Evolutionary conservation across 2,113 vertebrate species (phyloP).

Genomic region (Zosterops lateralis): DNA sequence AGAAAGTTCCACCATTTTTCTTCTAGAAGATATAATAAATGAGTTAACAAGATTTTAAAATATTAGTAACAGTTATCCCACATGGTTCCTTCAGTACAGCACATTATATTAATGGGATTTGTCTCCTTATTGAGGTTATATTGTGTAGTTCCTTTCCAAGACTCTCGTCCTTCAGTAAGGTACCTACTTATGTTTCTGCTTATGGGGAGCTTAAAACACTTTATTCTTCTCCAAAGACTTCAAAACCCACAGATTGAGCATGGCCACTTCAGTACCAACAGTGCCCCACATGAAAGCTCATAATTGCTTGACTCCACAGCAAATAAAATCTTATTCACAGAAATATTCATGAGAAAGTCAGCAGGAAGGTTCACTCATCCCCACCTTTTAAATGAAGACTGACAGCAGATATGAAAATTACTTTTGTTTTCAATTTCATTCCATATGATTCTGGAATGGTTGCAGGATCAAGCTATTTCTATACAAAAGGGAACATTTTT

Average conservation of each 20-base stretch:
- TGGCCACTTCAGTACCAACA: background rate
- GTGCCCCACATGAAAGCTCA: background rate
- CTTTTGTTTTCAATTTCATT: constrained; percentile 54
- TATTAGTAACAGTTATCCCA: background rate
- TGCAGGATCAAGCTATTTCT: constrained; percentile 38
- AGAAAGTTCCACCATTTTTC: background rate
- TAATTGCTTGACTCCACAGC: background rate
- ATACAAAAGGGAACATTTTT: background rate
- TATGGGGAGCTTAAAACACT: background rate
- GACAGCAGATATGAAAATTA: constrained; percentile 15
- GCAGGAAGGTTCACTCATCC: background rate
- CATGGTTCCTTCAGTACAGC: background rate
- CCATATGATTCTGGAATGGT: constrained; percentile 9
- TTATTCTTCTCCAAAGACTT: background rate
- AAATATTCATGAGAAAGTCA: background rate
- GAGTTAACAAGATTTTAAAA: background rate
- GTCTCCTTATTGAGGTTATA: background rate
- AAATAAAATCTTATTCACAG: background rate
- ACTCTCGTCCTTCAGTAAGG: background rate
- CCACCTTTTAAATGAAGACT: constrained; percentile 48
- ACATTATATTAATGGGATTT: background rate
- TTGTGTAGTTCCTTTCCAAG: background rate
- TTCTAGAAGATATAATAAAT: background rate
- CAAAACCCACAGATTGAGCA: background rate
- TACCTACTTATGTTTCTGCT: background rate